phyloP scores from a whole-genome alignment of 2,797 vertebrate genomes.

The Champsocephalus esox region DNA sequence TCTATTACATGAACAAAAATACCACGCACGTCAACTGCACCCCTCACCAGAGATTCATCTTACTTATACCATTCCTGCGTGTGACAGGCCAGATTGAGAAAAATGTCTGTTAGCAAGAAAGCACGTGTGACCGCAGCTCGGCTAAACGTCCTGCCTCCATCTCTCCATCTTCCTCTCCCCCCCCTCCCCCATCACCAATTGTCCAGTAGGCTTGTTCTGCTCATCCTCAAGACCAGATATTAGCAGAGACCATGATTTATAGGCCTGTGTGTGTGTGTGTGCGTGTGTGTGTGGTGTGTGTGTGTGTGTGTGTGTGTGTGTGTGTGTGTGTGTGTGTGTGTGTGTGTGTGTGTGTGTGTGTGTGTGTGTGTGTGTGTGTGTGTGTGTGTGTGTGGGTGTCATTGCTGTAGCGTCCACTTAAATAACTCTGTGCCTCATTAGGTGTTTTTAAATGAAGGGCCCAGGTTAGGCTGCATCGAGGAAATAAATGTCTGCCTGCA shows the following conservation, averaged over 20 bases:
- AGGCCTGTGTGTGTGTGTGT: slow-evolving; percentile 67
- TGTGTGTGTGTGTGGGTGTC: slow-evolving; percentile 14
- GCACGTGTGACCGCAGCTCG: slow-evolving; percentile 28
- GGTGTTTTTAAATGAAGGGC: slow-evolving; percentile 65
- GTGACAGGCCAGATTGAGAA: slow-evolving; percentile 84
- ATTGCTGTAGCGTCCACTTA: slow-evolving; percentile 50
- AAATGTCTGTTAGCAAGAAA: slow-evolving; percentile 78
- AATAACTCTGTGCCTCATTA: slow-evolving; percentile 68
- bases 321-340: background rate
- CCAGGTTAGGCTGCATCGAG: slow-evolving; percentile 41
- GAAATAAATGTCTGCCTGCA: slow-evolving; percentile 31
- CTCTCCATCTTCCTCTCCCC: slow-evolving; percentile 43
- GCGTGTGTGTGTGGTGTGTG: background rate
- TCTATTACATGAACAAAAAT: slow-evolving; percentile 77
- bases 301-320: slow-evolving; percentile 25
- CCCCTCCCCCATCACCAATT: slow-evolving; percentile 33
- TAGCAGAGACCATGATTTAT: slow-evolving; percentile 79
- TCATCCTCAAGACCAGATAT: slow-evolving; percentile 67
- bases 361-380: background rate
- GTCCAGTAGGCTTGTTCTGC: slow-evolving; percentile 61
- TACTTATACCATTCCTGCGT: slow-evolving; percentile 69
- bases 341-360: slow-evolving; percentile 4
- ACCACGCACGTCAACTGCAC: slow-evolving; percentile 73
- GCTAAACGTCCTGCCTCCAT: slow-evolving; percentile 48
- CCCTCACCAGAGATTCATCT: slow-evolving; percentile 79